Percentiles rank a stretch among this genome's conserved stretches.
These are phyloP conservation scores for Archaeoteleia sp. DNA, from an alignment of 2,888 invertebrate genomes.

Conservation along the genomic window DNA sequence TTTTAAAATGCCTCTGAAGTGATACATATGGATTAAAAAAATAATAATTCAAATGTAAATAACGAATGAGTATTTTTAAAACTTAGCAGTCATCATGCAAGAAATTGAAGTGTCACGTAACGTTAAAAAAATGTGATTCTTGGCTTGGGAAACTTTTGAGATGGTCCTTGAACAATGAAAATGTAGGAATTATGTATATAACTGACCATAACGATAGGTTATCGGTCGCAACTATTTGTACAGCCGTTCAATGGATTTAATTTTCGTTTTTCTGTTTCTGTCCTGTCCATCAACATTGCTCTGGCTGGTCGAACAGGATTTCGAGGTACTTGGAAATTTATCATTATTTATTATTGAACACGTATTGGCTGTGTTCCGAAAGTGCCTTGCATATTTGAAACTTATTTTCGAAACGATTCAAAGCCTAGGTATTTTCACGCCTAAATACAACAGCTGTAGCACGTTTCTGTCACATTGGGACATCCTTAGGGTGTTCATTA, in stretches of 20 bases:
- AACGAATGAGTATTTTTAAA: background rate
- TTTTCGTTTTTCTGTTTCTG: conserved; percentile 80
- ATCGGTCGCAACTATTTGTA: conserved; percentile 36
- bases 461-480: conserved; percentile 21
- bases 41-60: too few relatives aligned
- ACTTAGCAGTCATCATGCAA: conserved; percentile 1
- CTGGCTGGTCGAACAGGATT: conserved; percentile 85
- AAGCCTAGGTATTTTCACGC: conserved; percentile 14
- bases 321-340: conserved; percentile 83
- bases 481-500: conserved; percentile 28
- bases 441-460: conserved; percentile 19
- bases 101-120: conserved; percentile 21
- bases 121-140: conserved; percentile 56
- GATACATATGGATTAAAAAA: too few relatives aligned
- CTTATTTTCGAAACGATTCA: conserved; percentile 25
- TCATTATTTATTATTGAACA: conserved; percentile 70
- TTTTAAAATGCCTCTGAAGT: too few relatives aligned
- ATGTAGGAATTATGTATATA: conserved; percentile 43
- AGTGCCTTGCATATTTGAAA: conserved; percentile 63
- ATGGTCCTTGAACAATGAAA: conserved; percentile 76
- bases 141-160: conserved; percentile 76
- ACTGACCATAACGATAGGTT: conserved; percentile 45
- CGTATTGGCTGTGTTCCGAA: conserved; percentile 70
- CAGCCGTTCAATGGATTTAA: conserved; percentile 61
- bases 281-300: conserved; percentile 81